Evolutionary conservation across 2,797 vertebrate genomes (phyloP).

Genomic region (Leptoclinus maculatus): DNA sequence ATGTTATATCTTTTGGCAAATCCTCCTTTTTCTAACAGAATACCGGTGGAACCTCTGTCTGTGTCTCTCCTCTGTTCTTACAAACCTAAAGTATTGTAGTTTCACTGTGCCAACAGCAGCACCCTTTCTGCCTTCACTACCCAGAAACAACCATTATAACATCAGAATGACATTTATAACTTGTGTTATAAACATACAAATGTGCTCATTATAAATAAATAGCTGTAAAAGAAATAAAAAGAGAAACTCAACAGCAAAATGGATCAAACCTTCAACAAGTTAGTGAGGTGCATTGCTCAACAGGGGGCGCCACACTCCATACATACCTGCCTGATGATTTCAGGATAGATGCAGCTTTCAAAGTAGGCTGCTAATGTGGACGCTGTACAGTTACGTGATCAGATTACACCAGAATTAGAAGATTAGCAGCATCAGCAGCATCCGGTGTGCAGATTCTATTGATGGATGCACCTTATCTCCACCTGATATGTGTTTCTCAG

Average conservation of each 20-base stretch:
- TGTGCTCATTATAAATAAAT: background rate
- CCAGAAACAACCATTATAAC: background rate
- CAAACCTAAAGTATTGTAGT: background rate
- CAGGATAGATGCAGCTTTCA: background rate
- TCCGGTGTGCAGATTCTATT: slow-evolving; percentile 30
- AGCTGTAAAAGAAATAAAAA: background rate
- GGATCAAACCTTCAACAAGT: background rate
- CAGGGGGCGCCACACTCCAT: slow-evolving; percentile 51
- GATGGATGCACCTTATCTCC: slow-evolving; percentile 23
- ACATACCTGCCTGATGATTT: background rate
- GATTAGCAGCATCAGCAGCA: slow-evolving; percentile 48
- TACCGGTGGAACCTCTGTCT: background rate
- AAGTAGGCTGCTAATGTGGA: slow-evolving; percentile 12
- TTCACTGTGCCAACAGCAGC: background rate
- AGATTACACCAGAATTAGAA: slow-evolving; percentile 56
- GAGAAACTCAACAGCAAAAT: background rate
- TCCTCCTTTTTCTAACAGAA: background rate
- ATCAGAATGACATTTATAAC: background rate
- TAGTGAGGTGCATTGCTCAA: background rate
- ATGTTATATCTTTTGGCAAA: background rate
- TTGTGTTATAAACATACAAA: background rate
- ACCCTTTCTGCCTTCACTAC: background rate
- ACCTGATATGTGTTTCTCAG: slow-evolving; percentile 4
- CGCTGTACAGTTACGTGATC: slow-evolving; percentile 48
- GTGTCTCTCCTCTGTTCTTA: background rate